Base-by-base conservation (phyloP, 2,113 vertebrate species). In the Mormoops blainvillei region DNA sequence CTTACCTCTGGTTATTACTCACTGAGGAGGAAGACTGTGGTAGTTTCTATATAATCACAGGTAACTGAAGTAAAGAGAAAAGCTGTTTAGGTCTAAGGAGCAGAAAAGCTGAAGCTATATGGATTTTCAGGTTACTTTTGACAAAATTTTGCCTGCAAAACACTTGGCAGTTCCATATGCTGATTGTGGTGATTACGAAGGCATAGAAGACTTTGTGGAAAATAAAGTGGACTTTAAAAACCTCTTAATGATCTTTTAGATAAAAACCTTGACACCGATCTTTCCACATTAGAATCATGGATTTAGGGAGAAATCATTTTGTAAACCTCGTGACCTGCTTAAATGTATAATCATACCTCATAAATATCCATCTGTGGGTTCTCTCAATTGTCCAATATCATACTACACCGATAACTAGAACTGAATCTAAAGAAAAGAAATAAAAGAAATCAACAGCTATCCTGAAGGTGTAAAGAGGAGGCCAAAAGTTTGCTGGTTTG, bases 191-290 rank as follows among this genome's bases (percentile, higher is more conserved):
- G 50, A 74, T 74, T 48, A 83, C 31, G 63, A 76, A 87, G 24
- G 86, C 80, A 78, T 0, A 36, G 22, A 28, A 74, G 71, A 93
- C 63, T 91, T 67, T 71, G 15, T 26, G 28, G 43, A 89, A 90
- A 92, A 87, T 56, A 50, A 76, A 81, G n/a, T 31, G 33, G 61
- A 54, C 33, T 95, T 89, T 54, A 81, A 95, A 95, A 81, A 82
- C 82, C 36, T 92, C 67, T 70, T 45, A 77, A 71, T 76, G 9
- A 89, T 58, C 33, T 83, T 93, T 43, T 89, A 48, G 38, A 82
- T 87, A 95, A 87, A 97, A 93, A 92, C 18, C 16, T 24, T 90
- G 33, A 87, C 24, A 45, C 92, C 94, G 19, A 61, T 38, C 36
- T 82, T 95, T 91, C 67, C 56, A 91, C 3, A 41, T 80, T 22